Base-by-base conservation (phyloP, 2,888 invertebrate species). In the Meloe dianella region DNA sequence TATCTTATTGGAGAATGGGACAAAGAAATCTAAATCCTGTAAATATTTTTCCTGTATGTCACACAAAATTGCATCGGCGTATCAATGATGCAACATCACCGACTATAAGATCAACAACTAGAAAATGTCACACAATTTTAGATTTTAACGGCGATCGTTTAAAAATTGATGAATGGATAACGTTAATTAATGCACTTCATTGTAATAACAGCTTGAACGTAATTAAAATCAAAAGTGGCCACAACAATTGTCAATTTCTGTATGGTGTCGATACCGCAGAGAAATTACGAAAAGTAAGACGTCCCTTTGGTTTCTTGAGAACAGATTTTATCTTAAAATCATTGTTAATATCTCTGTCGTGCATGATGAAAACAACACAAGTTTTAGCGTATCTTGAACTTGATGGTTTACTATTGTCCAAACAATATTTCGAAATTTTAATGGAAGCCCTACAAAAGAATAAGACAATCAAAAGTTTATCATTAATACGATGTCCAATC, bases 81-180 rank as follows among this genome's bases (percentile, higher is more conserved):
- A 68, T 80, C 56, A 83, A 82, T 71, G 75, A 78, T 60, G 78
- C 67, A 54, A 83, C 83, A 12, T 74, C 82, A 20, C 75, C 79
- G 17, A 74, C 74, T 20, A 79, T 83, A 9, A 83, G 82, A 71
- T 80, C 82, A 32, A 77, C 80, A 24, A 82, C 80, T 69, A 78
- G 79, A 17, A 83, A 82, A 72, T 80, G 79, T 70, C 79, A 81
- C 61, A 83, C 81, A 9, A 78, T 83, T 7, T 70, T 84, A 71
- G 93, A 93, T 73, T 90, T 94, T 75, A 88, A 88, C 71, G 91
- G 90, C 60, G 93, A 94, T 78, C 88, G 92, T 71, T 86, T 94
- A 60, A 91, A 90, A 76, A 89, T 91, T 69, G 89, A 87, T 68
- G 93, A 94, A 72, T 94, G 93, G 93, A 85, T 87, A 32, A 90